Percentiles rank a stretch among this genome's conserved stretches.
These are phyloP conservation scores for Apamea crenata DNA, from an alignment of 2,888 invertebrate species.

Conservation along the genomic window DNA sequence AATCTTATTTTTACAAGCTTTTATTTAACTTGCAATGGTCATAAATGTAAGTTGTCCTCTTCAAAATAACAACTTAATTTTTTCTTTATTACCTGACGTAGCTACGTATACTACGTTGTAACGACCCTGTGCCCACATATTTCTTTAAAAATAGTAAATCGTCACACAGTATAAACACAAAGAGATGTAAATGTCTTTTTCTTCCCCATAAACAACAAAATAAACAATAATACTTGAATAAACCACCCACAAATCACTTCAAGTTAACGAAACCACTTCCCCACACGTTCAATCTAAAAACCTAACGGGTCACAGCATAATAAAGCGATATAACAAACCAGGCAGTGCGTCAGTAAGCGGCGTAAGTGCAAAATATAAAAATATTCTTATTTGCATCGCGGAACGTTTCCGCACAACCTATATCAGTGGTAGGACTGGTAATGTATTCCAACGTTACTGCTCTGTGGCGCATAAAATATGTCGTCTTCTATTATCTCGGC, in stretches of 20 bases:
- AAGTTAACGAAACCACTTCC: slow-evolving; percentile 44
- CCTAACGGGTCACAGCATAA: slow-evolving; percentile 60
- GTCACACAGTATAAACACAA: neutral
- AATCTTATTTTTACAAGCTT: neutral
- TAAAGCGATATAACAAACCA: slow-evolving; percentile 59
- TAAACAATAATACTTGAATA: slow-evolving; percentile 21
- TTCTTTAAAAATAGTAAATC: neutral
- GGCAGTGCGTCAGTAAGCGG: slow-evolving; percentile 38
- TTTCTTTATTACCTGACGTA: neutral
- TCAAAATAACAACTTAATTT: too few relatives aligned
- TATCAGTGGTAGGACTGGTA: slow-evolving; percentile 66
- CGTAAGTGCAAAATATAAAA: slow-evolving; percentile 65
- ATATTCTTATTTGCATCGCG: slow-evolving; percentile 64
- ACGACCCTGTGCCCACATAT: neutral
- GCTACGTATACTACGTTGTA: neutral
- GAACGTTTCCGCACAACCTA: slow-evolving; percentile 60
- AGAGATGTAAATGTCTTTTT: neutral
- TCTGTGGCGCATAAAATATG: slow-evolving; percentile 59
- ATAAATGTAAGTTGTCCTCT: too few relatives aligned
- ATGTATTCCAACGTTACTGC: slow-evolving; percentile 60
- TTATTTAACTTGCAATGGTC: too few relatives aligned
- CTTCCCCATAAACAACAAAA: neutral
- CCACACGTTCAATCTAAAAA: slow-evolving; percentile 47
- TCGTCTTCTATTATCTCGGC: slow-evolving; percentile 58
- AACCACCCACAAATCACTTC: slow-evolving; percentile 49